A percentile compares a stretch with the other conserved stretches of the same genome.
phyloP scores from a whole-genome alignment of 2,888 invertebrate species.

The Drosophila kambysellisi region DNA sequence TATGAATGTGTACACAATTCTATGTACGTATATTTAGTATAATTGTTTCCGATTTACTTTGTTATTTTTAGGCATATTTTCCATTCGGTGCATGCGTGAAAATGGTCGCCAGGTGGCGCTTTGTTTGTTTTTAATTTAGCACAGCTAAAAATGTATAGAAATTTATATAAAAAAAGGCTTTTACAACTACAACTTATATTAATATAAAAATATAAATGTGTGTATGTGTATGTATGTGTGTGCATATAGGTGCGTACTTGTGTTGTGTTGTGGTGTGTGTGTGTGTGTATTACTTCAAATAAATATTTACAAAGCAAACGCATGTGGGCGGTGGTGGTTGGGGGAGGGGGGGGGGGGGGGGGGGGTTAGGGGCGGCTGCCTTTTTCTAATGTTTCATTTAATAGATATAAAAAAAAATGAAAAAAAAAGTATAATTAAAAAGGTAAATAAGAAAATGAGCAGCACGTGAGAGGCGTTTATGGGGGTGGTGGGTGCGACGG shows the following conservation, averaged over 20 bases:
- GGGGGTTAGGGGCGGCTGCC: neutral
- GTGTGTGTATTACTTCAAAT: constrained; percentile 63
- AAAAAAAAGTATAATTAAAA: constrained; percentile 17
- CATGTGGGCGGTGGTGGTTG: constrained; percentile 3
- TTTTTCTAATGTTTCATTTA: constrained; percentile 6
- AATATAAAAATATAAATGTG: constrained; percentile 42
- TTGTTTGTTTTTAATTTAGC: constrained; percentile 44
- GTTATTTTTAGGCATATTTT: constrained; percentile 21
- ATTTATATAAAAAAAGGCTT: constrained; percentile 37
- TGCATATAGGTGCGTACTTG: constrained; percentile 17
- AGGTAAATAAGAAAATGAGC: constrained; percentile 27
- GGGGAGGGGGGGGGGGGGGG: neutral
- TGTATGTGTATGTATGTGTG: constrained; percentile 18
- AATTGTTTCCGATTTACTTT: constrained; percentile 10
- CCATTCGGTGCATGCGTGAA: constrained; percentile 58
- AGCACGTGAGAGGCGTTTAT: constrained; percentile 16
- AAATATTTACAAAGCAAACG: constrained; percentile 75
- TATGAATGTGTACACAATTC: constrained; percentile 5
- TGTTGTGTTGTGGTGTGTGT: constrained; percentile 16
- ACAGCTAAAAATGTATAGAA: constrained; percentile 53
- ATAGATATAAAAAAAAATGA: constrained; percentile 15
- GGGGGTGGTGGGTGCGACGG: neutral
- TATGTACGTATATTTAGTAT: constrained; percentile 25
- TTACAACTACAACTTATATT: constrained; percentile 60
- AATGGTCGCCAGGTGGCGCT: constrained; percentile 53